phyloP scores from a whole-genome alignment of 2,797 vertebrate species.

The Chlorospingus semifuscus region DNA sequence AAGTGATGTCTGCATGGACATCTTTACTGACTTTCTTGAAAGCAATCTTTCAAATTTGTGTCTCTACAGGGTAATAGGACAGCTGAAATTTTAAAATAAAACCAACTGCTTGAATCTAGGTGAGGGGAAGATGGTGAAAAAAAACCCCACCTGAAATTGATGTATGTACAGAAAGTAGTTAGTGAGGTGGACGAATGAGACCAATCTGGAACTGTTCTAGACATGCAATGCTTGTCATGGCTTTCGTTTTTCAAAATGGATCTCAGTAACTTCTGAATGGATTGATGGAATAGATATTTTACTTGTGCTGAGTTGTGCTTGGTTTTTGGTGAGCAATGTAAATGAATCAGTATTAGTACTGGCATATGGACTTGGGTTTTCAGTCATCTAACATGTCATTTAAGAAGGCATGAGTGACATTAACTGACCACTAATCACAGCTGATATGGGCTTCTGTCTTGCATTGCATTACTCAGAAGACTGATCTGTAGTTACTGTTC shows the following conservation, averaged over 20 bases:
- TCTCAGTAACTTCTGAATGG: not conserved
- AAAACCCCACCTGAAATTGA: not conserved
- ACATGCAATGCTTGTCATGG: no score
- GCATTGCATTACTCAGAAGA: not conserved
- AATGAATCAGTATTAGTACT: not conserved
- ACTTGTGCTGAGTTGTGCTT: not conserved
- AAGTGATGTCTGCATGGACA: not conserved
- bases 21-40: not conserved
- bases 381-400: not conserved
- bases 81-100: not conserved
- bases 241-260: not conserved
- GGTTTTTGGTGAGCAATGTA: not conserved
- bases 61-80: not conserved
- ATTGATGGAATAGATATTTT: not conserved
- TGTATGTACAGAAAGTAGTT: not conserved
- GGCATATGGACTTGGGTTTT: not conserved
- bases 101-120: not conserved
- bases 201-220: not conserved
- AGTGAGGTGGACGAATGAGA: not conserved
- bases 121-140: not conserved
- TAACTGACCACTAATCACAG: not conserved
- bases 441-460: not conserved
- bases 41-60: accelerated
- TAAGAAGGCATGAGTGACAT: not conserved
- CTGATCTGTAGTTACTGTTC: not conserved